Base-by-base conservation (phyloP, 2,113 vertebrate genomes). In the Leptosomus discolor region DNA sequence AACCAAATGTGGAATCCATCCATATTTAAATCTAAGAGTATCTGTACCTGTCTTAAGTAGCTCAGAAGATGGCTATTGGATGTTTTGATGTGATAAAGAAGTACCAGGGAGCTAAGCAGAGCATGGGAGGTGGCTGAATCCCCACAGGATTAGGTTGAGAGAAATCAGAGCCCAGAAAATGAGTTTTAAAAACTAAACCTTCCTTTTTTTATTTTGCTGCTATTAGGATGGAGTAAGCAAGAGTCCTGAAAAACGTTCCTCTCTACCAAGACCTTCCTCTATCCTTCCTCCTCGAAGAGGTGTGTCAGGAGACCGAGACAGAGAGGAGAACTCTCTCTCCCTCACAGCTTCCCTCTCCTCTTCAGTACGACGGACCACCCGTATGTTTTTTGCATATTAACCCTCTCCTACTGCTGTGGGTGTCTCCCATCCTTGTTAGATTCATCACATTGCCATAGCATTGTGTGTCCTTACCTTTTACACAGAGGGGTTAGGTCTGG, bases 321-420 rank as follows among this genome's bases (percentile, higher is more conserved):
- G 98, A 87, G 99, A 99, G 56, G 99, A 99, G 93, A 99, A 98
- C 86, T 99, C 99, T 68, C 98, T 99, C 85, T 99, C 99, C 90
- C 98, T 99, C 96, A 99, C 99, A 90, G 97, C 99, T 77, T 99
- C 99, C 12, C 98, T 99, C 15, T 99, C 99, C 69, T 99, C 99
- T 5, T 99, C 99, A 91, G 98, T 98, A n/a, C 98, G 99, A 94
- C 98, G 99, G 93, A 99, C 99, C 64, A 99, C 99, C 50, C 98
- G 99, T 99, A 98, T 86, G 99, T 97, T 68, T 73, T 82, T 71
- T 87, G 18, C 46, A 4, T 56, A 12, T 60, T 64, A 60, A 51
- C 57, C 70, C 11, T 79, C 53, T 61, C 15, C 45, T 94, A 0
- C 84, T 65, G 29, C 63, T 60, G 8, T 39, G 46, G 22, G 29